Evolutionary conservation across 1,140 invertebrate species (phyloP).

Genomic region (Drosophila persimilis): DNA sequence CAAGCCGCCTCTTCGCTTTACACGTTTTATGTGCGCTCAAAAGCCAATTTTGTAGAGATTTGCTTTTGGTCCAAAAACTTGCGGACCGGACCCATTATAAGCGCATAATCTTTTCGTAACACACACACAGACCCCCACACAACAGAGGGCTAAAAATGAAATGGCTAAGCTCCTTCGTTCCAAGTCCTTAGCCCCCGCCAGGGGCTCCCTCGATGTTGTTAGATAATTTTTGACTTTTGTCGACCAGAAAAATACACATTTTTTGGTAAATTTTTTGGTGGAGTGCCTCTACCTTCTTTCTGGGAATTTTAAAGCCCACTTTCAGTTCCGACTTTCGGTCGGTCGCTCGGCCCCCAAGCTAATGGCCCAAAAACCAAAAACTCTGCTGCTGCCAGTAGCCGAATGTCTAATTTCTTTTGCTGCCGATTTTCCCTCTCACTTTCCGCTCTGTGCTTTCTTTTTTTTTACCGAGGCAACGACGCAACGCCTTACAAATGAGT

Average conservation of each 20-base stretch:
- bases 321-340: constrained; percentile 3
- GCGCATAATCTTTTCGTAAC: constrained; percentile 78
- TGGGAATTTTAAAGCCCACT: constrained; percentile 40
- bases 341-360: neutral
- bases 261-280: no score
- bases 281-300: neutral
- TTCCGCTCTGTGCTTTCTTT: constrained; percentile 51
- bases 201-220: constrained; percentile 44
- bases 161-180: constrained; percentile 55
- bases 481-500: constrained; percentile 74
- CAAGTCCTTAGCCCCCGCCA: constrained; percentile 28
- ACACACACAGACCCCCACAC: constrained; percentile 36
- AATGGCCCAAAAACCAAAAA: constrained; percentile 13
- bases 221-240: constrained; percentile 70
- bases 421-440: constrained; percentile 51
- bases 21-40: constrained; percentile 80
- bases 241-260: constrained; percentile 33
- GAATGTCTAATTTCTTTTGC: constrained; percentile 18
- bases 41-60: constrained; percentile 81
- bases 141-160: constrained; percentile 63
- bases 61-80: constrained; percentile 62
- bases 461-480: constrained; percentile 27
- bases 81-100: constrained; percentile 79
- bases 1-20: constrained; percentile 41
- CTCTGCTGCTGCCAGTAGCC: constrained; percentile 1